A percentile compares a stretch with the other conserved stretches of the same genome.
phyloP scores from a whole-genome alignment of 2,113 vertebrate species.

The Mystacornis crossleyi region DNA sequence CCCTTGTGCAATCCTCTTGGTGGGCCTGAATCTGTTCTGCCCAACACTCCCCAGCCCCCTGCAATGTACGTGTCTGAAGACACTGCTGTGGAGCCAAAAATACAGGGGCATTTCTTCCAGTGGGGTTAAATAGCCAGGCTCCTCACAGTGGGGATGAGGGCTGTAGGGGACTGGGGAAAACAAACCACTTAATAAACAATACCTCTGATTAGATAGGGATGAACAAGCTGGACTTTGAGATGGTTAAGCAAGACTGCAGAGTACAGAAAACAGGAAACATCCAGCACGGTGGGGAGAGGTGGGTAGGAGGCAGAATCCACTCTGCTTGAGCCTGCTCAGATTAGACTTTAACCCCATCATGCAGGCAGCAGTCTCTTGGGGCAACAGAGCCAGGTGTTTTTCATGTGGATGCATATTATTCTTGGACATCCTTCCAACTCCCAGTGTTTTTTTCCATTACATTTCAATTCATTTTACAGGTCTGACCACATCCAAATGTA shows the following conservation, averaged over 20 bases:
- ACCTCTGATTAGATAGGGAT: slow-evolving; percentile 74
- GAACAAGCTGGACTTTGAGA: slow-evolving; percentile 73
- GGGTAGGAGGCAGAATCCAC: background rate
- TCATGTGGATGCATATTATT: background rate
- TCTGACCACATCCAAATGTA: background rate
- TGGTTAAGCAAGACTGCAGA: slow-evolving; percentile 67
- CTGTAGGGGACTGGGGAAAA: background rate
- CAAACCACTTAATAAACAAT: slow-evolving; percentile 48
- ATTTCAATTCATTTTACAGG: background rate
- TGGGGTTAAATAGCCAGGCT: background rate
- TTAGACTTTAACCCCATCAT: slow-evolving; percentile 14
- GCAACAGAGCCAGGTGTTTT: background rate
- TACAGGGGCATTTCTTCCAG: background rate
- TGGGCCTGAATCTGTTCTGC: background rate
- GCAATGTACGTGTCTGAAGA: background rate
- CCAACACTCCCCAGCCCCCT: too few species aligned
- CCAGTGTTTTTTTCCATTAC: background rate
- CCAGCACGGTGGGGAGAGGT: background rate
- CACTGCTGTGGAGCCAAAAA: background rate
- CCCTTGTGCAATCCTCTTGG: background rate
- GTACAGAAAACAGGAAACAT: slow-evolving; percentile 60
- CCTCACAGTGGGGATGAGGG: background rate
- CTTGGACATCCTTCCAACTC: background rate
- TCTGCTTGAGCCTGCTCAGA: background rate
- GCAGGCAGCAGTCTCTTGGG: background rate